Conservation (phyloP, 2,113 vertebrate species). For the Hylia prasina region DNA sequence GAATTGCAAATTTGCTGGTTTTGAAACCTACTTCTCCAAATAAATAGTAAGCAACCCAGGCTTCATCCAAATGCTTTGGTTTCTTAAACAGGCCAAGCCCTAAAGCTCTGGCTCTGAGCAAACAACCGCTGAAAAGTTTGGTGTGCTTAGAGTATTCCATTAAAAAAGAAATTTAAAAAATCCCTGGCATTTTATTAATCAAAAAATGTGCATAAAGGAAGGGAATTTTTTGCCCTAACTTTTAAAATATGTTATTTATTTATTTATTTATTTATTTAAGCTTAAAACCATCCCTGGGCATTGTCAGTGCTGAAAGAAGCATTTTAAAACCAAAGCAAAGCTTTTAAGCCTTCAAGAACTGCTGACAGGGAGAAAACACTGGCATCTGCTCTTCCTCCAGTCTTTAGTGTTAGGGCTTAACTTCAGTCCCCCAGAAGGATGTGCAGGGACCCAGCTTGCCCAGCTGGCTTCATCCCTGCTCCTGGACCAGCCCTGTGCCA, state of each 20-base stretch:
- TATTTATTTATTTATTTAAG: background rate
- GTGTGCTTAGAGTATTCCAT: background rate
- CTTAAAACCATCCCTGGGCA: background rate
- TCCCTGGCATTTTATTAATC: background rate
- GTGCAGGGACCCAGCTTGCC: fast-evolving
- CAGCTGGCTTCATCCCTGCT: background rate
- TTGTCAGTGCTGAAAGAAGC: background rate
- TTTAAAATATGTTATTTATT: background rate
- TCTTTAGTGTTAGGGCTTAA: background rate
- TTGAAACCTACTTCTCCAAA: background rate
- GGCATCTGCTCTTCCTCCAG: background rate
- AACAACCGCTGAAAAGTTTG: background rate
- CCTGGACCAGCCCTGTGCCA: background rate
- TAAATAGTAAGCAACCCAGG: background rate
- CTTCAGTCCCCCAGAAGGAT: background rate
- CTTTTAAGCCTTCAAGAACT: background rate
- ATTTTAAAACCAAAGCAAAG: background rate
- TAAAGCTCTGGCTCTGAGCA: background rate
- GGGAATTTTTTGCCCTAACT: background rate
- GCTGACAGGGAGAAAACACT: background rate
- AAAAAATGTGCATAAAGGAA: background rate
- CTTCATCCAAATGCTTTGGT: background rate
- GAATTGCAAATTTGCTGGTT: background rate
- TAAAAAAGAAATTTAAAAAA: background rate
- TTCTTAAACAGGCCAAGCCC: background rate